Base-by-base conservation (phyloP, 92 coral and sea anemone genomes). In the Porites cylindrica region DNA sequence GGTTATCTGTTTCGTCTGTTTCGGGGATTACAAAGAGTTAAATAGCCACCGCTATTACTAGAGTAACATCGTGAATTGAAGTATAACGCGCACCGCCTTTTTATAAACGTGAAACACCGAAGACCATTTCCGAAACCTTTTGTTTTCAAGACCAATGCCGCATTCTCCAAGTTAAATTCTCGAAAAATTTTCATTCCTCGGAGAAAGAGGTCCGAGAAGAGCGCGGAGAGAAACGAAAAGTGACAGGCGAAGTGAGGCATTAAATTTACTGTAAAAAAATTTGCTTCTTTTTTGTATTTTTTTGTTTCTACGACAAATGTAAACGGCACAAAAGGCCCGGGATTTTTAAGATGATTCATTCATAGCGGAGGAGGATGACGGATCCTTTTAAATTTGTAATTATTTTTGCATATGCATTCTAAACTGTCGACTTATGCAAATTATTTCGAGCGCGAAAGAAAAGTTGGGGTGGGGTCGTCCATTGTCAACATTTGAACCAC, bases 341-440 rank as follows among this genome's bases (percentile, higher is more conserved):
- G 80, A 61, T 72, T 83, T 83, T 5, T 47, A 6, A 5, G 87
- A 83, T 83, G 87, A 83, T 61, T 83, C 87, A 83, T 83, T 18
- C 68, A 17, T 50, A 75, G 80, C 87, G 80, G 87, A 83, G 87
- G 87, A 6, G 87, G 80, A 83, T 83, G 87, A 83, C 87, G 80
- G 60, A 54, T 81, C 79, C 73, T 82, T 82, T 72, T 17, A 62
- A 73, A 32, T 50, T 59, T 20, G 32, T 72, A 72, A 70, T 72
- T 73, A n/a, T 77, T 65, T 73, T 73, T 20, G 78, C 78, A 74
- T 74, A 83, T 62, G 20, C 54, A 70, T 83, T 50, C 79, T 74
- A 75, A 83, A 73, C 80, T 73, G 80, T 83, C 86, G 78, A 61
- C 87, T 83, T 83, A 83, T 83, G 87, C 87, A 83, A 83, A 83